Evolutionary conservation across 2,797 vertebrate genomes (phyloP), one percentile per base, ranked within the genome.

Genomic region (Pangasius mekongensis): DNA sequence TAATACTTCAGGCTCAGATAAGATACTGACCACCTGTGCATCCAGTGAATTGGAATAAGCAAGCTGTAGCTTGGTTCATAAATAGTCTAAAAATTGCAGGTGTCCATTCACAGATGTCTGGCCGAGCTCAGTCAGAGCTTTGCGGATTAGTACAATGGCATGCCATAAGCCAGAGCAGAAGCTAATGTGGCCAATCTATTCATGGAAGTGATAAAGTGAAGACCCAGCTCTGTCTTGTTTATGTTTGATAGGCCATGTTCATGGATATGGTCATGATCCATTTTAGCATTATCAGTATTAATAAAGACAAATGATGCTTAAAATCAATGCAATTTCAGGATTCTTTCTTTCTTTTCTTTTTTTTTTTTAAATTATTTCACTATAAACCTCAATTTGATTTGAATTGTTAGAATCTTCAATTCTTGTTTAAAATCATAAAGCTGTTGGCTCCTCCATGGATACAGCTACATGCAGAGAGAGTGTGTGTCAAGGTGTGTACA

Each of bases 71-170:
- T 89, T 83, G 74, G 43, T 89, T 89, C 83, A 89, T 85, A 91
- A 92, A 91, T 62, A 49, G 81, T 39, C 49, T 47, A 91, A 91
- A 91, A 91, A 88, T 92, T 93, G 80, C 91, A 95, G 91, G 93
- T 94, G 94, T 94, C 90, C 88, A 84, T 90, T 89, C 89, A 62
- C 73, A 91, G 88, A 92, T 92, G 86, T 60, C 87, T 62, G 77
- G 54, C 60, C 86, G 93, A 94, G 93, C 90, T 93, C 80, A 87
- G 91, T 64, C 76, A 92, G 80, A 77, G 92, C 36, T 95, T 83
- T 86, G 87, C n/a, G 87, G 94, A 95, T 96, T 93, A 94, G 82
- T 89, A 85, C 78, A 86, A 90, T 87, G 90, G 81, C 92, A 89
- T 91, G 85, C 87, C 73, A 71, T 90, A 81, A 93, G 84, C 84